A percentile compares a stretch with the other conserved stretches of the same genome.
These are phyloP conservation scores for Erpornis zantholeuca DNA, from an alignment of 2,113 vertebrate species.

Conservation along the genomic window DNA sequence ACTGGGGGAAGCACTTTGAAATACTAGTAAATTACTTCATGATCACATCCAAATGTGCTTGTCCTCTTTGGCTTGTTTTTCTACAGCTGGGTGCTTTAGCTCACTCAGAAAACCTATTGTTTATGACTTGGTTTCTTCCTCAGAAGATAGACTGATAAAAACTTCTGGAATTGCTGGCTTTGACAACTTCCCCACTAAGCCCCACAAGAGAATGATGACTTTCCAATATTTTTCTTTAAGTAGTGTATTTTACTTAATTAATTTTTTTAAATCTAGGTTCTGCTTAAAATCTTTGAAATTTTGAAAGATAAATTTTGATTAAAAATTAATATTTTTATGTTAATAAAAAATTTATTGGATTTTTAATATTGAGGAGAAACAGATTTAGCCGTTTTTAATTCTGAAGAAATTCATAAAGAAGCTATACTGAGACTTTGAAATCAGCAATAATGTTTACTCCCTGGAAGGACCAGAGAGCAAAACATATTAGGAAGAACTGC, in stretches of 20 bases:
- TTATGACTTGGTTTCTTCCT: not conserved
- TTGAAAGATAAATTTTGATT: not conserved
- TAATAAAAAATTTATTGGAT: not conserved
- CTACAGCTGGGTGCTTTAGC: not conserved
- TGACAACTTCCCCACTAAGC: not conserved
- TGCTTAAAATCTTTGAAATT: not conserved
- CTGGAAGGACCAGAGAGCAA: not conserved
- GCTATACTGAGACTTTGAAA: not conserved
- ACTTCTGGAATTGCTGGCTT: not conserved
- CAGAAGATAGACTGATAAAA: not conserved
- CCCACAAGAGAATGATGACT: not conserved
- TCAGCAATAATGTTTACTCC: not conserved
- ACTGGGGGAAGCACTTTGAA: not conserved
- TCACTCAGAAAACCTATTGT: not conserved
- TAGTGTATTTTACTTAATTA: not conserved
- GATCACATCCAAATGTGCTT: not conserved
- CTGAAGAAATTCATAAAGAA: not conserved
- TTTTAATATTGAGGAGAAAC: not conserved
- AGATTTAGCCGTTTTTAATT: not conserved
- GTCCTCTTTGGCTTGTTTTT: not conserved
- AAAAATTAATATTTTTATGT: not conserved
- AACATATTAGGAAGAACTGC: not conserved
- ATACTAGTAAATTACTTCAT: not conserved
- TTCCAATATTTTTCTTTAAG: not conserved
- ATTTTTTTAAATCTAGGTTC: not conserved